Evolutionary conservation across 2,113 vertebrate genomes (phyloP).

Genomic region (Brevimyrus niger): DNA sequence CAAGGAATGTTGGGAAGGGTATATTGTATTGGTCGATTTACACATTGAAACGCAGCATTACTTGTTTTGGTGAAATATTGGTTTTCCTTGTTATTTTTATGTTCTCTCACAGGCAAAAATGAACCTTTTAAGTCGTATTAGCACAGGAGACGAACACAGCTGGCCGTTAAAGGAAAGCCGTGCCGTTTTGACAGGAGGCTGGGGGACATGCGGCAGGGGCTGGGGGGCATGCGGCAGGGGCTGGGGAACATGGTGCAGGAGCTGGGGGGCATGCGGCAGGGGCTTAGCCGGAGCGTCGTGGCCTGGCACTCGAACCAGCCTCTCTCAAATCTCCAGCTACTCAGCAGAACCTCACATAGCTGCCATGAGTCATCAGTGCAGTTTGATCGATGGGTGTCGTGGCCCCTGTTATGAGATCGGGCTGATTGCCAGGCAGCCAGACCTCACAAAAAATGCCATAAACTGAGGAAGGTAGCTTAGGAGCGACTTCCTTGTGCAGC

Average conservation of each 20-base stretch:
- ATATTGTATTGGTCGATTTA: not conserved
- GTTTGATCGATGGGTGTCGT: not conserved
- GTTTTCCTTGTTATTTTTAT: not conserved
- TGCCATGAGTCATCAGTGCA: not conserved
- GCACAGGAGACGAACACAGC: not conserved
- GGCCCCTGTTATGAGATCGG: not conserved
- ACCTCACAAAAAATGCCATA: not conserved
- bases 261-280: constrained; percentile 5
- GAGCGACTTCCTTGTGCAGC: not conserved
- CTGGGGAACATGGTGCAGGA: constrained; percentile 28
- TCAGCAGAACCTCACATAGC: not conserved
- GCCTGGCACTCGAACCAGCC: not conserved
- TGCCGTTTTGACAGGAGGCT: constrained; percentile 31
- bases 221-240: not conserved
- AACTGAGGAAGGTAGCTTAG: not conserved
- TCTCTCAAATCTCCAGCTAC: not conserved
- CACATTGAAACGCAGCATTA: not conserved
- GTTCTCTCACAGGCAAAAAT: not conserved
- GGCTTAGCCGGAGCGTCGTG: not conserved
- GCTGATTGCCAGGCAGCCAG: not conserved
- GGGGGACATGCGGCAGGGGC: not conserved
- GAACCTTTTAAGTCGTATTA: not conserved
- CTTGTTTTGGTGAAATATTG: not conserved
- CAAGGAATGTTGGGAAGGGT: not conserved
- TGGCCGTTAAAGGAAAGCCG: not conserved